Percentiles rank a stretch among this genome's conserved stretches.
Evolutionary conservation across 92 coral and sea anemone species (phyloP).

Genomic region (Epizoanthus illoricatus): DNA sequence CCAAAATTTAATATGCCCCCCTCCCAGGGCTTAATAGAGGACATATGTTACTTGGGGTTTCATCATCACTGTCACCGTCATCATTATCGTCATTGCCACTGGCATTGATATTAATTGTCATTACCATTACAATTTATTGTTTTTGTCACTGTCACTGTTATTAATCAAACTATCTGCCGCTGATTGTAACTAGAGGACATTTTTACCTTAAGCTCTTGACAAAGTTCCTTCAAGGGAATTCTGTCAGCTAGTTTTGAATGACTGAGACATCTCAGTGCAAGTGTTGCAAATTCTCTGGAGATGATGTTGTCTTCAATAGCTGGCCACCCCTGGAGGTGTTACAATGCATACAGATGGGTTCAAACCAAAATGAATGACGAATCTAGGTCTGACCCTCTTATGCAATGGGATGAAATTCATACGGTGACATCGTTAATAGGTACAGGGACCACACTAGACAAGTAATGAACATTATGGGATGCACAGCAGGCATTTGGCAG

Average conservation of each 20-base stretch:
- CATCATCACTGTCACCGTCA: neutral
- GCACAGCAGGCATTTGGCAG: no score
- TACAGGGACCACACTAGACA: no score
- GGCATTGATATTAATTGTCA: no score
- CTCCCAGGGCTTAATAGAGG: no score
- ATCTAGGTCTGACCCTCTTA: neutral
- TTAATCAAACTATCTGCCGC: neutral
- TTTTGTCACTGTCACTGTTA: neutral
- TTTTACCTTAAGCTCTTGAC: slow-evolving; percentile 16
- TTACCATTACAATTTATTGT: no score
- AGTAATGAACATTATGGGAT: no score
- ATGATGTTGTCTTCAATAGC: slow-evolving; percentile 25
- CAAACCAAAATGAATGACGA: neutral
- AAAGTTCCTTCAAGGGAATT: slow-evolving; percentile 26
- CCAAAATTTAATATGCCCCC: no score
- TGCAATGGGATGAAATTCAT: neutral
- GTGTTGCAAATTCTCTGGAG: slow-evolving; percentile 23
- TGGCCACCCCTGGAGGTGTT: slow-evolving; percentile 32
- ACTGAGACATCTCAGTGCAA: slow-evolving; percentile 23
- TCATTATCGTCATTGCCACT: no score
- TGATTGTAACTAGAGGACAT: neutral
- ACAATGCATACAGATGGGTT: neutral
- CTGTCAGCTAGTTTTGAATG: slow-evolving; percentile 8
- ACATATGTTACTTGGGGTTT: no score
- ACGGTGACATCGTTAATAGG: no score